These are phyloP conservation scores for Galago senegalensis DNA, from an alignment of 2,797 vertebrate species.

Conservation along the genomic window DNA sequence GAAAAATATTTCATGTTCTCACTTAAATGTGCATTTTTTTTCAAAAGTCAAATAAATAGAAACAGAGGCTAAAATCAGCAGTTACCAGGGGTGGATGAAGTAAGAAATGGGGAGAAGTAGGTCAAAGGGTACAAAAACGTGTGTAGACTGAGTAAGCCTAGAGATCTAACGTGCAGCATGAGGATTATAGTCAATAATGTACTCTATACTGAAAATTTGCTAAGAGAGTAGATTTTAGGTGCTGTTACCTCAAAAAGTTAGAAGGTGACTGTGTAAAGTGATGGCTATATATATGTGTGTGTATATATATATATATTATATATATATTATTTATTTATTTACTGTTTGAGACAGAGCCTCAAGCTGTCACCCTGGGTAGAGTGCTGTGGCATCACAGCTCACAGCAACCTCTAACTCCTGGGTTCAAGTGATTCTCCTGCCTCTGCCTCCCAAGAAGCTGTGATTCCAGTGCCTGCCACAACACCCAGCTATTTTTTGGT, in stretches of 20 bases:
- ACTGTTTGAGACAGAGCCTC: too few relatives aligned
- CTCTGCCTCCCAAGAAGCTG: too few relatives aligned
- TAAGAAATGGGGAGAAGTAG: neutral
- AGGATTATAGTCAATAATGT: neutral
- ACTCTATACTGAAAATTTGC: neutral
- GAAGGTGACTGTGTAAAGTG: neutral
- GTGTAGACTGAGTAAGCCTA: neutral
- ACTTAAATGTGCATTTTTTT: neutral
- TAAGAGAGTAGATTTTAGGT: neutral
- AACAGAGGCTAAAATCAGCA: neutral
- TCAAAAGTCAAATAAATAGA: neutral
- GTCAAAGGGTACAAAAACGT: neutral
- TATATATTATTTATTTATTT: too few relatives aligned
- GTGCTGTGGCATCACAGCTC: too few relatives aligned
- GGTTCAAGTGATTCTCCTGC: too few relatives aligned
- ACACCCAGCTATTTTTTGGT: too few relatives aligned
- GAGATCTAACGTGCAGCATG: neutral
- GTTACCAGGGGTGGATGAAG: neutral
- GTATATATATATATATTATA: too few relatives aligned
- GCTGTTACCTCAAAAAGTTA: neutral
- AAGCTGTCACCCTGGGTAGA: too few relatives aligned
- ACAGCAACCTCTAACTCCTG: too few relatives aligned
- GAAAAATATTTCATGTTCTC: neutral
- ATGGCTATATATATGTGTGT: neutral
- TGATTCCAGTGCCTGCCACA: too few relatives aligned